phyloP scores from a whole-genome alignment of 1,140 invertebrate species.

The Drosophila punjabiensis region DNA sequence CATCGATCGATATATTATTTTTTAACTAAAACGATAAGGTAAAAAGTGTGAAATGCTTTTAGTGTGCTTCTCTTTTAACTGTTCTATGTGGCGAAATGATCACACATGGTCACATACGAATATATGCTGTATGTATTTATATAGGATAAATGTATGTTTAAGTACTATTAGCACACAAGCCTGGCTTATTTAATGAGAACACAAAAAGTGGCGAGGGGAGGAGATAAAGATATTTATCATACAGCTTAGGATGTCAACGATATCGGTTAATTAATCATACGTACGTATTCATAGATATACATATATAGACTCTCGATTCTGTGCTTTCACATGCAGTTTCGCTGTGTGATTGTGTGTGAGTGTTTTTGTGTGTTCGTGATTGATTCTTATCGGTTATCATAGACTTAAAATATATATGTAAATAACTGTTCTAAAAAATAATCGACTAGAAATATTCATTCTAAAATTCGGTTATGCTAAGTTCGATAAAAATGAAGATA shows the following conservation, averaged over 20 bases:
- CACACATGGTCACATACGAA: conserved; percentile 48
- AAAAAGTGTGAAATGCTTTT: conserved; percentile 51
- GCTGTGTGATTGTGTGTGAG: conserved; percentile 41
- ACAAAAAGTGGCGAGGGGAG: conserved; percentile 43
- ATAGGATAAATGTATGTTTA: conserved; percentile 45
- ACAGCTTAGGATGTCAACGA: conserved; percentile 61
- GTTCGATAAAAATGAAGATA: conserved; percentile 12
- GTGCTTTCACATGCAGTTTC: conserved; percentile 67
- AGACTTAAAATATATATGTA: conserved; percentile 46
- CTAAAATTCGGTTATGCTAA: conserved; percentile 41
- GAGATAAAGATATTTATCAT: conserved; percentile 48
- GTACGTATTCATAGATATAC: conserved; percentile 39
- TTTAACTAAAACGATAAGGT: conserved; percentile 24
- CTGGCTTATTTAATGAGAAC: conserved; percentile 44
- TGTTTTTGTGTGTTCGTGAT: conserved; percentile 20
- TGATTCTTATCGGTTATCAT: conserved; percentile 51
- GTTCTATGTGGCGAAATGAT: conserved; percentile 37
- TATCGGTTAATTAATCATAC: conserved; percentile 49
- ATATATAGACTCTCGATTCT: conserved; percentile 45
- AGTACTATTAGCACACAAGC: conserved; percentile 63
- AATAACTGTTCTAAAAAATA: conserved; percentile 39
- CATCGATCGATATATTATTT: conserved; percentile 50
- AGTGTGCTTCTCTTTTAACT: conserved; percentile 30
- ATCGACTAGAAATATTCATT: conserved; percentile 35
- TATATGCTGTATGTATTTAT: conserved; percentile 26